Base-by-base conservation (phyloP, 2,797 vertebrate species). In the Cynodonichthys magdalenae region DNA sequence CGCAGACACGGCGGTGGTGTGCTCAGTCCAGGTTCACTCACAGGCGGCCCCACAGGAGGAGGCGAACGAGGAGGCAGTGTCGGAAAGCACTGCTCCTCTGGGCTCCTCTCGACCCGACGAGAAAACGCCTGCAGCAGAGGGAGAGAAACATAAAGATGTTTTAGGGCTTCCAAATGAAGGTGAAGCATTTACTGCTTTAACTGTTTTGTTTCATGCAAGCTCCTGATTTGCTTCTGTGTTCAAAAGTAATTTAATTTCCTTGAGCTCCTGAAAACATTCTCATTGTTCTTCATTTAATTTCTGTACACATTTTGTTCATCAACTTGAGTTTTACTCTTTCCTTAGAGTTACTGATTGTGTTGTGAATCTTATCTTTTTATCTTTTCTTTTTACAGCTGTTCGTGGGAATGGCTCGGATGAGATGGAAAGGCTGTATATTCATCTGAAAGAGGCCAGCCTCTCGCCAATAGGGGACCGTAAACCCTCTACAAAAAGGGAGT, bases 391-490 rank as follows among this genome's bases (percentile, higher is more conserved):
- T 70, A 15, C 75, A 92, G 88, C 59, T 6, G 15, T 39, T 42
- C 41, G 44, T 19, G 82, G 68, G 19, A 78, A 44, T 47, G 44
- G 61, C 67, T 92, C 94, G 58, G 97, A 98, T 84, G 97, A 99
- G 90, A 97, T 99, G 97, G 96, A 98, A 80, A 92, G 91, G 80
- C 91, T 99, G 72, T 99, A 97, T 73, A 98, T 95, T 75, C 95
- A 95, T 2, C 79, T 99, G 73, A 97, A 98, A 75, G 91, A 96
- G 85, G 97, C 96, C 44, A 98, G 96, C 68, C 90, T 99, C 5
- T 98, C 97, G 54, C 97, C 97, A n/a, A 95, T 95, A 27, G 97
- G 97, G 58, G 95, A 96, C 55, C 93, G 95, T 4, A 94, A 96
- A 31, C 95, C 96, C 53, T 98, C 96, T 34, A 96, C 96, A 0